Evolutionary conservation across 2,888 invertebrate species (phyloP), one percentile per base, ranked within the genome.

Genomic region (Stomorhina lunata): DNA sequence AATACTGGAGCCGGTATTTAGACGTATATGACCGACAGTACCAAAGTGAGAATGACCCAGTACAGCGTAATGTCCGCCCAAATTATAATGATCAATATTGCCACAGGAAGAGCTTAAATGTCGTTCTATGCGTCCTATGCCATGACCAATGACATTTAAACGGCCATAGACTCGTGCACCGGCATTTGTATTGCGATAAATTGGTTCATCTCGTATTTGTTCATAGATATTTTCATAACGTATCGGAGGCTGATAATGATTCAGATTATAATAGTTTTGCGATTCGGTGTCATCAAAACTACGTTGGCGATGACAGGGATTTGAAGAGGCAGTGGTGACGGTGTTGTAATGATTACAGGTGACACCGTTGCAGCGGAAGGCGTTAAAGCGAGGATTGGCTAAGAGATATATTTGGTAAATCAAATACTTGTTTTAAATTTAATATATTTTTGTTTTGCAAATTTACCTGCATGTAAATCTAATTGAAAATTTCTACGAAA

Each of bases 81-180:
- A 85, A 85, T 92, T 92, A 55, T 91, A 92, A 83, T 92, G 92
- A 86, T 92, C 92, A 75, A 93, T 92, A 87, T 93, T 93, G 73
- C 94, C 93, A 87, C 94, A 94, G n/a, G 94, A 94, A 0, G 94
- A 94, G 69, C 94, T 94, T 78, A 94, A 91, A 86, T 93, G 93
- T 6, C 93, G 90, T 85, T 92, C 93, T 83, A 93, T 93, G 82
- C 94, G 91, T 17, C 93, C 93, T 50, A 92, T 92, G 12, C 92
- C 92, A 84, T 92, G 91, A 0, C 93, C 93, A 61, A 93, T 91
- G 2, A 93, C 92, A 88, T 93, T 92, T 32, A 93, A 91, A 72
- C 93, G 89, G n/a, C 92, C 91, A 86, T 92, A 92, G 32, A 93
- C 87, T 34, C 90, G 88, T 0, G 86, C 86, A 10, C 76, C 66